phyloP scores from a whole-genome alignment of 2,797 vertebrate genomes.

The Tragelaphus eurycerus region DNA sequence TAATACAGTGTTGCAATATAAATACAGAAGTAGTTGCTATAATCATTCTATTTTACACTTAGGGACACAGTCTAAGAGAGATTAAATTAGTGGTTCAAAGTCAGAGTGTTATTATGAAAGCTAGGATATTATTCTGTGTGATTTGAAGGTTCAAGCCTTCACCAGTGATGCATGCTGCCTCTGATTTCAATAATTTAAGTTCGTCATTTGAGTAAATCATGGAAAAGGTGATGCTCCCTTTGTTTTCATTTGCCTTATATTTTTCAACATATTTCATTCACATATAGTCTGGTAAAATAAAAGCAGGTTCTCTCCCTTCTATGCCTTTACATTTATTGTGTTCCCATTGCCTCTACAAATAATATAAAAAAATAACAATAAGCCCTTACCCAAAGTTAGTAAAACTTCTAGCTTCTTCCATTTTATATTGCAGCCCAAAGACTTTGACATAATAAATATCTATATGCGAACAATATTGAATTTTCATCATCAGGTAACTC shows the following conservation, averaged over 20 bases:
- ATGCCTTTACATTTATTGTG: not conserved
- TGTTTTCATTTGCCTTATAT: not conserved
- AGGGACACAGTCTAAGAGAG: not conserved
- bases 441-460: not conserved
- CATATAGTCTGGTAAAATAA: not conserved
- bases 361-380: not conserved
- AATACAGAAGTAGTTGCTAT: not conserved
- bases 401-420: not conserved
- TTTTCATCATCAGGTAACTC: not conserved
- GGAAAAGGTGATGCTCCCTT: not conserved
- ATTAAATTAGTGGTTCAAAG: slow-evolving; percentile 8
- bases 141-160: not conserved
- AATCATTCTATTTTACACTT: not conserved
- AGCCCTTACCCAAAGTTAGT: not conserved
- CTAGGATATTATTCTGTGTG: not conserved
- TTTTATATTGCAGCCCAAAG: not conserved
- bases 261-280: not conserved
- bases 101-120: slow-evolving; percentile 11
- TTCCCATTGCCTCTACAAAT: not conserved
- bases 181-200: not conserved
- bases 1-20: not conserved
- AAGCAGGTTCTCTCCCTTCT: not conserved
- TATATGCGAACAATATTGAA: not conserved
- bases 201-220: not conserved
- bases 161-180: not conserved